Percentiles rank a stretch among this genome's conserved stretches.
Conservation (phyloP, 30 jellyfish, hydroid and myxozoan genomes). For the Cassiopea xamachana region DNA sequence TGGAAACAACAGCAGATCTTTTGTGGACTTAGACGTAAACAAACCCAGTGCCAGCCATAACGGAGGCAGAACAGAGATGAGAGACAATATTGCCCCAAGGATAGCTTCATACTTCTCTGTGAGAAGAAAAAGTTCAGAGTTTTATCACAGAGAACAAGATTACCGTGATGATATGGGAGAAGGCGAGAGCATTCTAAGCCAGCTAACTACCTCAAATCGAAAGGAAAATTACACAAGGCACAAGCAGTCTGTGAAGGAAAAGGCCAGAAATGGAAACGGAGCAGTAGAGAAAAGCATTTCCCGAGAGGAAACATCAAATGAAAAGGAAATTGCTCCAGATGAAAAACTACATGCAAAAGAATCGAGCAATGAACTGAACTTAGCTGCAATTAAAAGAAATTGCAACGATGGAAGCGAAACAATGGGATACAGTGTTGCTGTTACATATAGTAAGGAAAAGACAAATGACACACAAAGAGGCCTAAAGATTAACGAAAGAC, state of each 20-base stretch:
- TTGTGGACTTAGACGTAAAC: background rate
- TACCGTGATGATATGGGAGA: background rate
- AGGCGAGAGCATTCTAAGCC: background rate
- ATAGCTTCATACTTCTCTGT: conserved; percentile 51
- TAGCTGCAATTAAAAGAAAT: background rate
- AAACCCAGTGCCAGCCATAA: background rate
- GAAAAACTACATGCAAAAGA: background rate
- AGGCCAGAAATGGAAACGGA: background rate
- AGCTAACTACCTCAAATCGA: background rate
- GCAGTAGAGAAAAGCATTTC: background rate
- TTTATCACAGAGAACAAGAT: background rate
- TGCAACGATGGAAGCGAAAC: background rate
- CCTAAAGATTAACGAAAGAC: conserved; percentile 19
- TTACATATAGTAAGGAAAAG: background rate
- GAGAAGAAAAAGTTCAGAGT: conserved; percentile 4
- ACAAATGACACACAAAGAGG: conserved; percentile 1
- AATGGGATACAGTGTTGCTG: background rate
- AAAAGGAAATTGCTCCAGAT: background rate
- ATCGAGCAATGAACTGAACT: background rate
- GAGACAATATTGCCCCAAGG: conserved; percentile 14
- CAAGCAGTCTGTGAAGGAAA: background rate
- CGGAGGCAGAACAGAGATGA: background rate
- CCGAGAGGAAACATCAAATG: background rate
- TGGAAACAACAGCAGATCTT: background rate
- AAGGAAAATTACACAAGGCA: background rate